Evolutionary conservation across 1,140 invertebrate genomes (phyloP), one percentile per base, ranked within the genome.

Genomic region (Leptonema lineaticorne): DNA sequence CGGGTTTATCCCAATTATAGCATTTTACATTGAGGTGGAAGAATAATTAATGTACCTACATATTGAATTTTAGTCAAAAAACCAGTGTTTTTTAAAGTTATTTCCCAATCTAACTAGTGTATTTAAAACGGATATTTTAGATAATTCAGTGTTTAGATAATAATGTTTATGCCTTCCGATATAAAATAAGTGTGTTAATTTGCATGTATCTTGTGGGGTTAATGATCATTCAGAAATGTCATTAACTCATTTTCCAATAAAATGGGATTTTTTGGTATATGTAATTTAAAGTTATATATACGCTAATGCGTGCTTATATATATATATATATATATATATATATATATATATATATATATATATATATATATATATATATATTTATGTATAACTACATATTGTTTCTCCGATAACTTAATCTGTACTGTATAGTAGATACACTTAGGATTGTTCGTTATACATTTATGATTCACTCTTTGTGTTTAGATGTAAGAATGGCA

Each of bases 151-250:
- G 65, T 72, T 66, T 72, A 72, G 70, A 69, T 67, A 64, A 69
- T 72, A 72, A 72, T 65, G 57, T 73, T 53, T 70, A 71, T 73
- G 72, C 72, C 72, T 73, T 73, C 72, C 72, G 65, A 69, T 69
- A 70, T 30, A 37, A 58, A 59, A 26, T 73, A 73, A 72, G 71
- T 69, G 63, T 72, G 28, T 59, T 66, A 53, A 46, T 64, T 63
- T 57, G 53, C 57, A 67, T 67, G 53, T 66, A 33, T 46, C n/a
- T 24, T 64, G 48, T 63, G n/a, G 53, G 24, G 4, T 63, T 30
- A 27, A 22, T 26, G 59, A 60, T 50, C 28, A 57, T 56, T 26
- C 68, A 71, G 37, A 65, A 62, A 60, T 59, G 56, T 68, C 62
- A 60, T 45, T 62, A 66, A 16, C 59, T 62, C 45, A 30, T 73